phyloP scores from a whole-genome alignment of 2,797 vertebrate genomes.

The Menidia menidia region DNA sequence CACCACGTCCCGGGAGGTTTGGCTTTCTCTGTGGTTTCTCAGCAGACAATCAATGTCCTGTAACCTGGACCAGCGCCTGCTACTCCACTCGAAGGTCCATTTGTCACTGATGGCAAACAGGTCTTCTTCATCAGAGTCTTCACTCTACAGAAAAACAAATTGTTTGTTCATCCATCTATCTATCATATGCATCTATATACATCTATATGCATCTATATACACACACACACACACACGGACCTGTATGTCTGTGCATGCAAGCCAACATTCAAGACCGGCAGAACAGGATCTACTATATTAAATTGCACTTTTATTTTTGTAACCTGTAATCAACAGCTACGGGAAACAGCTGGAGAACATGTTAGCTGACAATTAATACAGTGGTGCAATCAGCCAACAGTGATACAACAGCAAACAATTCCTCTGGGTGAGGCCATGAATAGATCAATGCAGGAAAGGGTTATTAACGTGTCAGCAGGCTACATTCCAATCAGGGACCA shows the following conservation, averaged over 20 bases:
- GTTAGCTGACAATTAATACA: conserved; percentile 47
- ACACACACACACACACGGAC: too few species aligned
- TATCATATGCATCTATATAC: neutral
- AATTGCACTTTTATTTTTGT: neutral
- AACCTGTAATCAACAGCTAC: neutral
- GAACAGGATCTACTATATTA: too few species aligned
- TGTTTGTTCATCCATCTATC: neutral
- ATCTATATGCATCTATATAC: too few species aligned
- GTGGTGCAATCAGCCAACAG: conserved; percentile 29
- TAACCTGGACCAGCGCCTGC: conserved; percentile 95
- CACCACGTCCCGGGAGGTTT: conserved; percentile 79
- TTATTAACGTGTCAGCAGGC: conserved; percentile 29
- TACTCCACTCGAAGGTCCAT: conserved; percentile 98
- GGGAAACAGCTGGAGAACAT: conserved; percentile 44
- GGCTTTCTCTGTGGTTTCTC: conserved; percentile 77
- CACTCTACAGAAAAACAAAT: conserved; percentile 83
- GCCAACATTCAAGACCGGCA: too few species aligned
- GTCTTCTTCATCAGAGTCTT: conserved; percentile 99
- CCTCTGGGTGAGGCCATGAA: conserved; percentile 29
- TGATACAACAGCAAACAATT: conserved; percentile 57
- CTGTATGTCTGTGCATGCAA: too few species aligned
- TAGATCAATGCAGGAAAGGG: conserved; percentile 39
- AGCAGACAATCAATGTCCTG: conserved; percentile 90
- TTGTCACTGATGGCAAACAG: conserved; percentile 96
- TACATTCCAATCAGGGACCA: conserved; percentile 38